These are phyloP conservation scores for Gallirallus australis DNA, from an alignment of 2,797 vertebrate species.

Conservation along the genomic window DNA sequence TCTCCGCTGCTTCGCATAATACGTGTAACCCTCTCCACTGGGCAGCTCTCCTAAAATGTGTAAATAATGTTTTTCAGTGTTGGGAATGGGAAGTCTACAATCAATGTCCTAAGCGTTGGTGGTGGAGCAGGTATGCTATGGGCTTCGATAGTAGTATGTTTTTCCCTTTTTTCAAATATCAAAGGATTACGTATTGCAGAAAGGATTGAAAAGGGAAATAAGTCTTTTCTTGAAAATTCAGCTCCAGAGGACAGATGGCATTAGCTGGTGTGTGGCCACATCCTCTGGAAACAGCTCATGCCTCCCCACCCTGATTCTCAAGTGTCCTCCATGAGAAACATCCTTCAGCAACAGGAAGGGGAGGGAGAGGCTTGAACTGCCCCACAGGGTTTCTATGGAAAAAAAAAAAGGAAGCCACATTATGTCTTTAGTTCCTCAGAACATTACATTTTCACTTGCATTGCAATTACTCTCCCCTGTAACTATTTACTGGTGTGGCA, in stretches of 20 bases:
- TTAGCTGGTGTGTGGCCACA: neutral
- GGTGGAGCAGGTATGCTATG: constrained; percentile 87
- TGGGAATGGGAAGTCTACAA: constrained; percentile 82
- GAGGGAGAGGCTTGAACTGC: neutral
- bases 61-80: constrained; percentile 79
- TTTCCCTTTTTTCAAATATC: neutral
- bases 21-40: neutral
- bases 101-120: constrained; percentile 90
- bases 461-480: neutral
- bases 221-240: neutral
- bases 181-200: neutral
- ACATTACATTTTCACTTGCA: neutral
- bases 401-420: neutral
- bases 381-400: neutral
- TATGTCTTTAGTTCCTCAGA: neutral
- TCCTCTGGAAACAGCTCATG: neutral
- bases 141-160: neutral
- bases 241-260: neutral
- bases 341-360: neutral
- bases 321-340: neutral
- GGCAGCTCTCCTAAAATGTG: neutral
- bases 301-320: neutral
- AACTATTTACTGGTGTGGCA: neutral
- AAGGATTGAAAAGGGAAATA: neutral
- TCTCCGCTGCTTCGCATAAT: neutral